Evolutionary conservation across 2,113 vertebrate species (phyloP), one percentile per base, ranked within the genome.

Genomic region (Cervus canadensis): DNA sequence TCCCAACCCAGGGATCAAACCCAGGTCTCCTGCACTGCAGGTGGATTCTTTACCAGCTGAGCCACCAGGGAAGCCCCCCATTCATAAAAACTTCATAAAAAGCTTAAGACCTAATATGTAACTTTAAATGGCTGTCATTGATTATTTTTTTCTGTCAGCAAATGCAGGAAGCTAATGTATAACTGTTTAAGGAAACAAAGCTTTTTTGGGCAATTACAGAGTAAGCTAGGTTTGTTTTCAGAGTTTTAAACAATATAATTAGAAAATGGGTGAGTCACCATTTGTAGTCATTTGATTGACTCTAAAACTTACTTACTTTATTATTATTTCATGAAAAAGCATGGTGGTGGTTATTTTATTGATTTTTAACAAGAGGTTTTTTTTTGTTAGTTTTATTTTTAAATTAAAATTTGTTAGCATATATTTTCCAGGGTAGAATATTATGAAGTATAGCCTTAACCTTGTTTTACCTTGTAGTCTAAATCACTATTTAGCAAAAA

Each of bases 111-210:
- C 56, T 94, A 28, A 33, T 81, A n/a, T 86, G n/a, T 56, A 86
- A 96, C 30, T 76, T 84, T 76, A 97, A 48, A 28, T 93, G 23
- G 23, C 56, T 74, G 13, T 79, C 50, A 87, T 30, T 97, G 64
- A 79, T 74, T 95, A 21, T 91, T 94, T 91, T 94, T 74, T n/a
- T 91, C 5, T 94, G 25, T 97, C 28, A 86, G 54, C 67, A 94
- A 95, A 43, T 84, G 43, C 5, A 89, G 62, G 82, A 83, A 93
- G 57, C 57, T 81, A 81, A 71, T 57, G 91, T 92, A 60, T 45
- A 92, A 30, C 40, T 89, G 16, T 88, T 95, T 96, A 94, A 96
- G 87, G 48, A 94, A 92, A 82, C 78, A 94, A 56, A 86, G 43
- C 6, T 54, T 95, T 97, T 96, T 84, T 21, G 89, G 71, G 40